Evolutionary conservation across 2,888 invertebrate genomes (phyloP).

Genomic region (Nephrotoma guestfalica): DNA sequence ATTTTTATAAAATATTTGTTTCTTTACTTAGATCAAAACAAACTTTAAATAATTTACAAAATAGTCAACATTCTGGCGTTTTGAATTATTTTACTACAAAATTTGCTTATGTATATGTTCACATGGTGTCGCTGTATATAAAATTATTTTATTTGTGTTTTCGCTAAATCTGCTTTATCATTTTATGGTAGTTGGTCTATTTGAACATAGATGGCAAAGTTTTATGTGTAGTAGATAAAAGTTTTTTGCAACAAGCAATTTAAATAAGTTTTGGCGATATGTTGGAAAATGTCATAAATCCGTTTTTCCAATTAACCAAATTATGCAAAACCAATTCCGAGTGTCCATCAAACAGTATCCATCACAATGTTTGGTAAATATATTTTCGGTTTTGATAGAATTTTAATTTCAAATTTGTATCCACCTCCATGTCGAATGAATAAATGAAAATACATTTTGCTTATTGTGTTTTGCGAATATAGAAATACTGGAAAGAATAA

Average conservation of each 20-base stretch:
- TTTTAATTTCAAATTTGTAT: no score
- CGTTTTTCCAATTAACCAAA: not conserved
- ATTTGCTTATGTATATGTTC: not conserved
- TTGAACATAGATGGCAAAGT: not conserved
- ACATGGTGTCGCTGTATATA: not conserved
- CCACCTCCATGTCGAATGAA: no score
- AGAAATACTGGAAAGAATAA: no score
- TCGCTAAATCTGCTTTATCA: not conserved
- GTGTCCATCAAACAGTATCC: no score
- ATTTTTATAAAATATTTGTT: not conserved
- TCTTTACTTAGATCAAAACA: not conserved
- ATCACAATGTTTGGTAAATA: no score
- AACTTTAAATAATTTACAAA: not conserved
- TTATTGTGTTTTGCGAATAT: no score
- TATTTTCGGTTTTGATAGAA: no score
- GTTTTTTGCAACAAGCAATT: not conserved
- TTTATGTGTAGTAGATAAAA: not conserved
- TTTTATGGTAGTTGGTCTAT: not conserved
- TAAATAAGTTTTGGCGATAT: not conserved
- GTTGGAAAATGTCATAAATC: not conserved
- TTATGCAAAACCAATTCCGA: no score
- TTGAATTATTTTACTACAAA: not conserved
- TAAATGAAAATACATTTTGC: no score
- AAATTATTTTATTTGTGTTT: not conserved
- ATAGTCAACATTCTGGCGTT: not conserved